Evolutionary conservation across 2,113 vertebrate species (phyloP).

Genomic region (Phainopepla nitens): DNA sequence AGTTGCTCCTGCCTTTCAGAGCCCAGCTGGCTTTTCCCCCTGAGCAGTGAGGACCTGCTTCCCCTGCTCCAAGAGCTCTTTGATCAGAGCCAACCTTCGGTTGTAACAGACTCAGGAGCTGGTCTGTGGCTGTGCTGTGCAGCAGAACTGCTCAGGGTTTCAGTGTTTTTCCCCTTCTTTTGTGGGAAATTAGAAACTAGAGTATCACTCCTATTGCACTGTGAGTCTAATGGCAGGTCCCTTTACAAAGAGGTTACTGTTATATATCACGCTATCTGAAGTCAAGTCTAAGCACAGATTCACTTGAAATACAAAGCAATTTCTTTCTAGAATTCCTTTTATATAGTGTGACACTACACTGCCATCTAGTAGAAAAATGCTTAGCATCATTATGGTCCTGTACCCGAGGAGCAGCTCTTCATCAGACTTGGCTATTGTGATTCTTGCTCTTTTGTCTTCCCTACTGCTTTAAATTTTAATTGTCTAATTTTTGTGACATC

Average conservation of each 20-base stretch:
- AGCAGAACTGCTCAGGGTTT: background rate
- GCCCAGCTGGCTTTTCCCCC: background rate
- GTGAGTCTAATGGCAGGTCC: background rate
- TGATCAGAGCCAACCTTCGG: background rate
- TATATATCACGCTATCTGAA: conserved; percentile 1
- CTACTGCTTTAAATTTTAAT: background rate
- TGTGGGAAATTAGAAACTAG: background rate
- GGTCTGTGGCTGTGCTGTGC: accelerated
- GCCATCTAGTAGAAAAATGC: conserved; percentile 71
- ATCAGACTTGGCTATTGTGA: conserved; percentile 33
- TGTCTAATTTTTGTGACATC: background rate
- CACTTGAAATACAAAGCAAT: conserved; percentile 38
- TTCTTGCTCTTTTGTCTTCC: conserved; percentile 25
- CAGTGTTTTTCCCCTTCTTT: background rate
- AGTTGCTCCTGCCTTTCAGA: background rate
- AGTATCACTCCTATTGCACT: background rate
- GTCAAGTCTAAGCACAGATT: conserved; percentile 26
- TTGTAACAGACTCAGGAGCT: background rate
- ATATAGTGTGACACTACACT: conserved; percentile 56
- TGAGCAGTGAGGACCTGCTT: background rate
- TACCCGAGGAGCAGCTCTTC: conserved; percentile 26
- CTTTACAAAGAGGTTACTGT: background rate
- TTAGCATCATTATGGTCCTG: conserved; percentile 1
- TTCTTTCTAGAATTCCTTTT: conserved; percentile 42
- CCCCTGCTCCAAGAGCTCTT: background rate